Evolutionary conservation across 2,113 vertebrate genomes (phyloP).

Genomic region (Terrapene triunguis): DNA sequence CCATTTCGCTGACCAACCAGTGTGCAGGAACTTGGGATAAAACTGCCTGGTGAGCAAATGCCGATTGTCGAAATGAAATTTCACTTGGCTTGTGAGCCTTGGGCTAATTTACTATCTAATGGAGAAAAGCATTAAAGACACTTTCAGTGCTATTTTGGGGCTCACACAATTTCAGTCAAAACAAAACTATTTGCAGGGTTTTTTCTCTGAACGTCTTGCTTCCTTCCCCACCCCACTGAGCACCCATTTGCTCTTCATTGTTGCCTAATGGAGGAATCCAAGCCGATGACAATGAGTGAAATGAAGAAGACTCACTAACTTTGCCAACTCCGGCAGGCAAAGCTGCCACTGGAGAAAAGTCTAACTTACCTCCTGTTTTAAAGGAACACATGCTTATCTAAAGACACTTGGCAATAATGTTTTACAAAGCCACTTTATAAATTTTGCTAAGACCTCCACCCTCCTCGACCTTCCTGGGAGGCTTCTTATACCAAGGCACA

Average conservation of each 20-base stretch:
- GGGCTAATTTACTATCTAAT: constrained; percentile 78
- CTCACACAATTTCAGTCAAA: constrained; percentile 73
- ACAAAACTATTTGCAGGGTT: not conserved
- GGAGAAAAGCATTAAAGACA: constrained; percentile 72
- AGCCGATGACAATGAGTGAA: not conserved
- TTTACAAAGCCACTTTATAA: not conserved
- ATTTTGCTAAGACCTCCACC: not conserved
- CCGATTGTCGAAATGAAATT: constrained; percentile 36
- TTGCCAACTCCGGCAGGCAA: not conserved
- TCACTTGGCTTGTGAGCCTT: constrained; percentile 65
- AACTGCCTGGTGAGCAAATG: constrained; percentile 66
- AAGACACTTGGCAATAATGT: not conserved
- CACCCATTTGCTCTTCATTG: fast-evolving
- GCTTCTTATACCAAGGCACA: not conserved
- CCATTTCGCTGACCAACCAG: constrained; percentile 79
- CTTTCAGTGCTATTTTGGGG: constrained; percentile 66
- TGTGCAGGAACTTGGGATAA: constrained; percentile 80
- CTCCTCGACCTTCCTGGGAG: not conserved
- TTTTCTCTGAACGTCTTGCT: not conserved
- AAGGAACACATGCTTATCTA: not conserved
- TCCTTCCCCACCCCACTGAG: fast-evolving
- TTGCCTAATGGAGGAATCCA: fast-evolving
- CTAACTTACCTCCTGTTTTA: constrained; percentile 11
- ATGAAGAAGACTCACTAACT: not conserved
- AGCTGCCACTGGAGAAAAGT: not conserved